Evolutionary conservation across 2,113 vertebrate species (phyloP).

Genomic region (Chlorodrepanis virens): DNA sequence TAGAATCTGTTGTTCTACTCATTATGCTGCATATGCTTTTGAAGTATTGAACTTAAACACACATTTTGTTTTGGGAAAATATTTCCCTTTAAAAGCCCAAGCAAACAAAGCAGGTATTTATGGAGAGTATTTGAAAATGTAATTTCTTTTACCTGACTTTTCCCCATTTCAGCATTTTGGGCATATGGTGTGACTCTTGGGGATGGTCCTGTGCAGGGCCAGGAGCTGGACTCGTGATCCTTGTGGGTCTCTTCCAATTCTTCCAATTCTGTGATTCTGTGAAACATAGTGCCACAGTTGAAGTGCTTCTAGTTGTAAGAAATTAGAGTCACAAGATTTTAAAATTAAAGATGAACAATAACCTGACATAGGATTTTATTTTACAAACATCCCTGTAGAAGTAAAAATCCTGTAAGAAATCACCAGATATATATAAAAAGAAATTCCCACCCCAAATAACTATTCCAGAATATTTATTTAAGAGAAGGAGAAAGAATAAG

Average conservation of each 20-base stretch:
- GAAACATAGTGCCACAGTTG: constrained; percentile 75
- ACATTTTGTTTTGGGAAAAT: not conserved
- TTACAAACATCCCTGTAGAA: not conserved
- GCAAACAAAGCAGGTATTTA: not conserved
- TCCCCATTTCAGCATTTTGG: constrained; percentile 73
- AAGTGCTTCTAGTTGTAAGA: constrained; percentile 78
- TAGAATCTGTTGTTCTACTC: not conserved
- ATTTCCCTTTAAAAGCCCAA: not conserved
- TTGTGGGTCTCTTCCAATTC: not conserved
- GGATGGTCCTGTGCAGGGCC: not conserved
- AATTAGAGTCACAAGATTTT: constrained; percentile 32
- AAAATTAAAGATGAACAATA: not conserved
- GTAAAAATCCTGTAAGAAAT: not conserved
- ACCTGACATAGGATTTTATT: not conserved
- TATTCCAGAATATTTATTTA: not conserved
- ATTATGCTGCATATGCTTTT: not conserved
- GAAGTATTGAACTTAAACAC: not conserved
- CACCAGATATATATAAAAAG: not conserved
- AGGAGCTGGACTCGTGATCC: not conserved
- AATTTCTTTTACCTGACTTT: constrained; percentile 72
- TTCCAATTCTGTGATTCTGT: not conserved
- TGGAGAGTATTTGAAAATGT: not conserved
- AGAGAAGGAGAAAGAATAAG: not conserved
- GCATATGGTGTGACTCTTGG: not conserved
- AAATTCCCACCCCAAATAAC: not conserved